These are phyloP conservation scores for Hyppa rectilinea DNA, from an alignment of 2,888 invertebrate species.

Conservation along the genomic window DNA sequence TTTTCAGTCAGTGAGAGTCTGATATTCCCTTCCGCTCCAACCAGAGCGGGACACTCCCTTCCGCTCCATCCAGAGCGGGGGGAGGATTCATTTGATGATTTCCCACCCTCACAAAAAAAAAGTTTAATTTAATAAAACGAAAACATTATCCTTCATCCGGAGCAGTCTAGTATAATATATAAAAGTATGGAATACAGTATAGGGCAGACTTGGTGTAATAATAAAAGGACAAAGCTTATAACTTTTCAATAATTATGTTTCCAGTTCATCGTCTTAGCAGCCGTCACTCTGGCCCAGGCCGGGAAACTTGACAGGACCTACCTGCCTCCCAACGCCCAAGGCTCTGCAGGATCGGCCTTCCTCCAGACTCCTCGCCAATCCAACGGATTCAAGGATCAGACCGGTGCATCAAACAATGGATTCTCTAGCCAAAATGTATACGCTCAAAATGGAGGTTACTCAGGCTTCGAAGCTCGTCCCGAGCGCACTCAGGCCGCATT, in stretches of 20 bases:
- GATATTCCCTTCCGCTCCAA: too few relatives aligned
- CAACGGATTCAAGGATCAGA: conserved; percentile 49
- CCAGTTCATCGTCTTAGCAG: conserved; percentile 81
- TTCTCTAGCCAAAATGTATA: conserved; percentile 28
- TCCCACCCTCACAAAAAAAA: too few relatives aligned
- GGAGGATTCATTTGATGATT: too few relatives aligned
- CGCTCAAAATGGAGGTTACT: conserved; percentile 40
- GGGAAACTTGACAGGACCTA: conserved; percentile 84
- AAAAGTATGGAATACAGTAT: too few relatives aligned
- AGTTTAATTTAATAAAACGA: too few relatives aligned
- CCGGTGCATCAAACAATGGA: conserved; percentile 46
- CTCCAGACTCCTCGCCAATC: conserved; percentile 62
- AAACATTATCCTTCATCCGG: too few relatives aligned
- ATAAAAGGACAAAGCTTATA: too few relatives aligned
- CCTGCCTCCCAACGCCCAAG: conserved; percentile 79
- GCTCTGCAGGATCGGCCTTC: conserved; percentile 46
- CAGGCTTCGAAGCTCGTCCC: conserved; percentile 65
- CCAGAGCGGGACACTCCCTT: too few relatives aligned
- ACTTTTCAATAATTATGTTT: background rate
- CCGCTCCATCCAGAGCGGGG: too few relatives aligned
- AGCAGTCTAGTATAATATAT: too few relatives aligned
- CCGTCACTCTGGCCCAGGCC: conserved; percentile 76
- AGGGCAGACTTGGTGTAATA: too few relatives aligned
- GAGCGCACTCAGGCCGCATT: conserved; percentile 82
- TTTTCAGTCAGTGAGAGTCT: too few relatives aligned